These are phyloP conservation scores for Drosophila micromelanica DNA, from an alignment of 1,140 invertebrate genomes.

Conservation along the genomic window DNA sequence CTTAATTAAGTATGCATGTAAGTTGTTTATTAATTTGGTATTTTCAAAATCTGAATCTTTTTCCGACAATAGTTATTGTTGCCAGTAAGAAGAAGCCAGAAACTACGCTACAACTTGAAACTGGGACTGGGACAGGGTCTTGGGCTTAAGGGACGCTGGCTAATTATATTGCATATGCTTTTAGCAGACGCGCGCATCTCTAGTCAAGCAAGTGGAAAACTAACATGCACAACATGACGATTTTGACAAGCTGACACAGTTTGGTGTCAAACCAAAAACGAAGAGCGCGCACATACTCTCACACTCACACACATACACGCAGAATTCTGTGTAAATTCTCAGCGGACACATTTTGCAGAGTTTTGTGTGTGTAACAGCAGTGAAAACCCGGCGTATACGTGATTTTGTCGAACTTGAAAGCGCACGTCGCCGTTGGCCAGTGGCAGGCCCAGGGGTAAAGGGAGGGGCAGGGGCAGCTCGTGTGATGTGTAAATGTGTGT, in stretches of 20 bases:
- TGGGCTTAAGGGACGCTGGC: conserved; percentile 7
- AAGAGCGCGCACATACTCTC: conserved; percentile 15
- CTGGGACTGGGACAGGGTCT: background rate
- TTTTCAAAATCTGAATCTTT: too few species aligned
- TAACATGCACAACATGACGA: conserved; percentile 78
- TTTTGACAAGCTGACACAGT: conserved; percentile 81
- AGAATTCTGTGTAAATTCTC: conserved; percentile 70
- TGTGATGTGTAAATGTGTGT: conserved; percentile 65
- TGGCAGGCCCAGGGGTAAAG: background rate
- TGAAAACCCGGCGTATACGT: conserved; percentile 76
- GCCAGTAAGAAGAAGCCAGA: background rate
- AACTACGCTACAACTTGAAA: too few species aligned
- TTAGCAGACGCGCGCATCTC: conserved; percentile 44
- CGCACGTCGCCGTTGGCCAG: conserved; percentile 58
- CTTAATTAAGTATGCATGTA: too few species aligned
- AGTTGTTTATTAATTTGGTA: too few species aligned
- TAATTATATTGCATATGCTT: conserved; percentile 42
- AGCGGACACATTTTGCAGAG: conserved; percentile 62
- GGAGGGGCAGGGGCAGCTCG: conserved; percentile 15
- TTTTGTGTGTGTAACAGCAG: conserved; percentile 70
- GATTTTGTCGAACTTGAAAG: conserved; percentile 80
- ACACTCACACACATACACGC: conserved; percentile 7
- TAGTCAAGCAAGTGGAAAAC: conserved; percentile 75
- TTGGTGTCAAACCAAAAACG: conserved; percentile 70
- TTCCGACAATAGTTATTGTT: too few species aligned